Conservation (phyloP, 2,113 vertebrate species). For the Hylia prasina region DNA sequence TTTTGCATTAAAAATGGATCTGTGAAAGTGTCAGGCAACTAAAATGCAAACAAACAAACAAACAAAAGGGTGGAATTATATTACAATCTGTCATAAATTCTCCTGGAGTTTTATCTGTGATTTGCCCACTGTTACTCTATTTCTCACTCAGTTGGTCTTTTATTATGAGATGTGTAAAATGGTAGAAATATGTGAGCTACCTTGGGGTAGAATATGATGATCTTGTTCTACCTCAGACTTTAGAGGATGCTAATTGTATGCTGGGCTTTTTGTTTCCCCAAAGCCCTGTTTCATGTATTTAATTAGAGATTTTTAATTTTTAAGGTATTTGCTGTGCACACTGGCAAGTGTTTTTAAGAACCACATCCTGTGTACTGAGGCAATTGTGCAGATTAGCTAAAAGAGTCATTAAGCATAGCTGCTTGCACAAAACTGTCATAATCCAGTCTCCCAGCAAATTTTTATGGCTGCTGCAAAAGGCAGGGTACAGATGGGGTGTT, state of each 20-base stretch:
- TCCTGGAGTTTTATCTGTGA: slow-evolving; percentile 24
- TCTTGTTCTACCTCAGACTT: neutral
- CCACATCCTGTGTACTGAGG: neutral
- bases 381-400: slow-evolving; percentile 37
- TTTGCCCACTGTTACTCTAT: neutral
- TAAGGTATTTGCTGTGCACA: neutral
- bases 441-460: slow-evolving; percentile 21
- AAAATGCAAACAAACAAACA: slow-evolving; percentile 38
- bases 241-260: slow-evolving; percentile 3
- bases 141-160: neutral
- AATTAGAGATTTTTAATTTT: slow-evolving; percentile 44
- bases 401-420: slow-evolving; percentile 51
- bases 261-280: neutral
- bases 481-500: slow-evolving; percentile 5
- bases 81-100: slow-evolving; percentile 47
- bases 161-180: slow-evolving; percentile 5
- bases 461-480: slow-evolving; percentile 18
- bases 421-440: slow-evolving; percentile 30
- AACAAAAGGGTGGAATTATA: slow-evolving; percentile 26
- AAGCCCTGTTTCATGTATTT: slow-evolving; percentile 21
- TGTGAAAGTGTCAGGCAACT: neutral
- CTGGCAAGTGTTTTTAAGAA: slow-evolving; percentile 31
- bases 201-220: neutral
- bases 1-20: slow-evolving; percentile 34
- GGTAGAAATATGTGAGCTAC: neutral